Evolutionary conservation across 2,888 invertebrate genomes (phyloP).

Genomic region (Drymonia ruficornis): DNA sequence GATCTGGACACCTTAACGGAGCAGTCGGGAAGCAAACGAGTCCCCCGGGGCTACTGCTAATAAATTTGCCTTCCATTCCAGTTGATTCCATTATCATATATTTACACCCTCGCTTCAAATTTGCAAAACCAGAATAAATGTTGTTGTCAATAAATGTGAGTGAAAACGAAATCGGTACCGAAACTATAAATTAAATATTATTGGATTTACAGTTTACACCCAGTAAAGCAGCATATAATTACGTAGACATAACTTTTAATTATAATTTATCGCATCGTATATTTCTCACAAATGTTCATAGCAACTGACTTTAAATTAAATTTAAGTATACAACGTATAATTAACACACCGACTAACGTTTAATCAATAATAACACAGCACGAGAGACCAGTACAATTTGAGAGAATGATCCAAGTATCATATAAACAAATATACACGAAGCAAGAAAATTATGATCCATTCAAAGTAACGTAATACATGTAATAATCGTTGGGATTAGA

Average conservation of each 20-base stretch:
- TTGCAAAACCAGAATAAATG: conserved; percentile 25
- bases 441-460: conserved; percentile 70
- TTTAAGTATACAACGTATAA: conserved; percentile 70
- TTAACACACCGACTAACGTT: conserved; percentile 72
- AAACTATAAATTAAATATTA: conserved; percentile 35
- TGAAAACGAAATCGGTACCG: conserved; percentile 6
- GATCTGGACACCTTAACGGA: conserved; percentile 63
- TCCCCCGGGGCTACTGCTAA: conserved; percentile 69
- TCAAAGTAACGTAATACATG: conserved; percentile 76
- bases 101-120: conserved; percentile 44
- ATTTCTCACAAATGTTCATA: conserved; percentile 48
- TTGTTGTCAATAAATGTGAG: neutral
- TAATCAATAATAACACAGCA: conserved; percentile 76
- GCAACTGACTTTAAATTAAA: conserved; percentile 64
- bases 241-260: conserved; percentile 40
- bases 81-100: conserved; percentile 54
- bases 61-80: conserved; percentile 68
- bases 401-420: conserved; percentile 66
- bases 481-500: conserved; percentile 77
- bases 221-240: conserved; percentile 38
- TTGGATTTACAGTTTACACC: conserved; percentile 44
- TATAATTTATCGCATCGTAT: conserved; percentile 38
- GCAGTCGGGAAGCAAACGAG: conserved; percentile 63
- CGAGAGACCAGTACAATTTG: conserved; percentile 60
- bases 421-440: conserved; percentile 74